Percentiles rank a stretch among this genome's conserved stretches.
These are phyloP conservation scores for Camponotus pennsylvanicus DNA, from an alignment of 1,140 invertebrate genomes.

Conservation along the genomic window DNA sequence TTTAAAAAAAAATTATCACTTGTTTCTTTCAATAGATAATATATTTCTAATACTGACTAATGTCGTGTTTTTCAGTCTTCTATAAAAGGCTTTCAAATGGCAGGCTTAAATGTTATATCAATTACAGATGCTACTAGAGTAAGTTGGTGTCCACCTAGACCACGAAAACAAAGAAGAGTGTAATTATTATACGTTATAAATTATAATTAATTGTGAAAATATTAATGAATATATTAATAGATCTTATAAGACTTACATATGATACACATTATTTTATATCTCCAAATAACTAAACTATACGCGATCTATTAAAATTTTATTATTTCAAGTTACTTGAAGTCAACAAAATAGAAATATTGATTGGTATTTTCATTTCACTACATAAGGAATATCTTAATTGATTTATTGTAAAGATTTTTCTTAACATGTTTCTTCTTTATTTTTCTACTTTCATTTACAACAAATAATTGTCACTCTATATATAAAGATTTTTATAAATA, in stretches of 20 bases:
- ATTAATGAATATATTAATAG: slow-evolving; percentile 18
- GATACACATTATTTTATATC: slow-evolving; percentile 3
- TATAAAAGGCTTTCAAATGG: slow-evolving; percentile 97
- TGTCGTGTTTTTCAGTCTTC: slow-evolving; percentile 93
- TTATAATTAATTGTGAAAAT: slow-evolving; percentile 32
- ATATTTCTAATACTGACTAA: too few relatives aligned
- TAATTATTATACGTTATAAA: slow-evolving; percentile 83
- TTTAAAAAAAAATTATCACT: slow-evolving; percentile 10
- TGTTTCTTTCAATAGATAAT: slow-evolving; percentile 3
- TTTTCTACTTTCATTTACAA: slow-evolving; percentile 9
- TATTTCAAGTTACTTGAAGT: background rate
- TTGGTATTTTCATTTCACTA: background rate
- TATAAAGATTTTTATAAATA: background rate
- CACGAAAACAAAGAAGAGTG: slow-evolving; percentile 91
- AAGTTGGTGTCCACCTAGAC: slow-evolving; percentile 92
- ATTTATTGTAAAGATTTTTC: background rate
- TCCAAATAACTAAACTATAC: background rate
- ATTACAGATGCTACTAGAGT: slow-evolving; percentile 96
- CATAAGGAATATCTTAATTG: background rate
- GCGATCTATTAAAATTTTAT: background rate
- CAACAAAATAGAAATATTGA: background rate
- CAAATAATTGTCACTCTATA: background rate
- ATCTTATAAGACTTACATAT: background rate
- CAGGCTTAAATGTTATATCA: slow-evolving; percentile 95
- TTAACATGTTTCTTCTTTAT: background rate